Conservation (phyloP, 2,113 vertebrate genomes). For the Isichthys henryi region DNA sequence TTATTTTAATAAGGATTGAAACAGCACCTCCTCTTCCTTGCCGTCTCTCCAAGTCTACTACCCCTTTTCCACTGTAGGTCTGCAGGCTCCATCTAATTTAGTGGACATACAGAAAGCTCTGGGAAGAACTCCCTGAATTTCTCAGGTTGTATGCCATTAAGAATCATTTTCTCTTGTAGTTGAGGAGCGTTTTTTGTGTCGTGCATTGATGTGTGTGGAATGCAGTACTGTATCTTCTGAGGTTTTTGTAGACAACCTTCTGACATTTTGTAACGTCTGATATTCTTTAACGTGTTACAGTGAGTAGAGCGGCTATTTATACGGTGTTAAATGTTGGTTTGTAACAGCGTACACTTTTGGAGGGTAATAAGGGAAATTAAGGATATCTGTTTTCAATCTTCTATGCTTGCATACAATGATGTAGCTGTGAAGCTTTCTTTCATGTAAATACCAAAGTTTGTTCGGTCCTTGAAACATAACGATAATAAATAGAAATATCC, state of each 20-base stretch:
- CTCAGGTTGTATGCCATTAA: constrained; percentile 16
- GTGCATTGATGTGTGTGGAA: background rate
- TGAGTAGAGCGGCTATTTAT: background rate
- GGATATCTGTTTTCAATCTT: background rate
- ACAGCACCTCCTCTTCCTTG: background rate
- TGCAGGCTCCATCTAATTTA: background rate
- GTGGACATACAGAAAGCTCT: background rate
- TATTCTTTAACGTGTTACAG: background rate
- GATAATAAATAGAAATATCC: background rate
- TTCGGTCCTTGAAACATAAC: background rate
- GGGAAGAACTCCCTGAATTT: background rate
- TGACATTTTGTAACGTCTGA: background rate
- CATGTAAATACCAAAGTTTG: background rate
- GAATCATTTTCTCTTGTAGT: background rate
- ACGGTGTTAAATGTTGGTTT: background rate
- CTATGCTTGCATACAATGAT: background rate
- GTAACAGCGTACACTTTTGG: background rate
- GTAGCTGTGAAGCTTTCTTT: background rate
- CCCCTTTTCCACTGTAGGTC: background rate
- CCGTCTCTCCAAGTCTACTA: background rate
- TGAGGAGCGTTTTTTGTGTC: background rate
- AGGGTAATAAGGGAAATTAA: background rate
- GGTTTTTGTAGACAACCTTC: background rate
- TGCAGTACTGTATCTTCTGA: constrained; percentile 27
- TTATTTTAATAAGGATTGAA: constrained; percentile 17